phyloP scores from a whole-genome alignment of 1,140 invertebrate species.

The Orius laevigatus region DNA sequence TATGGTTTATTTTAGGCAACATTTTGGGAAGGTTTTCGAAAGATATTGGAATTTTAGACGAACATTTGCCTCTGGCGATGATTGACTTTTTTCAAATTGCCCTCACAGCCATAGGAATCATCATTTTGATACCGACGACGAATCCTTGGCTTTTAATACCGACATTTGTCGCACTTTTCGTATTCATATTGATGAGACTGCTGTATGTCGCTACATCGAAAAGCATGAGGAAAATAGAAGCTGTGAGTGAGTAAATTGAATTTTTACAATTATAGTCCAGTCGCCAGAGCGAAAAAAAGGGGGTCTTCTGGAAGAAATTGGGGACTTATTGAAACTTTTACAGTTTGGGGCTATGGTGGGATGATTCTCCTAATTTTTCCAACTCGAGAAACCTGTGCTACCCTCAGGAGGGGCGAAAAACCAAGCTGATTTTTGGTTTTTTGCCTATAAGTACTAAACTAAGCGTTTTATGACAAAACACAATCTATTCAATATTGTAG shows the following conservation, averaged over 20 bases:
- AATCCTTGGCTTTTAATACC: slow-evolving; percentile 45
- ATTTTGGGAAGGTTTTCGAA: slow-evolving; percentile 62
- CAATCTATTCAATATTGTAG: no score
- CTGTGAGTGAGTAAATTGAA: slow-evolving; percentile 34
- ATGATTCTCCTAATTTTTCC: no score
- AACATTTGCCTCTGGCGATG: slow-evolving; percentile 57
- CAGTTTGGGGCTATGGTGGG: no score
- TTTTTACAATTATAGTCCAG: no score
- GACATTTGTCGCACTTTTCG: slow-evolving; percentile 34
- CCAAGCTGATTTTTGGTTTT: no score
- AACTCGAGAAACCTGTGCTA: no score
- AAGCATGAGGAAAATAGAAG: slow-evolving; percentile 55
- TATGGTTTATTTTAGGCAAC: slow-evolving; percentile 31
- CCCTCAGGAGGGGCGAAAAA: no score
- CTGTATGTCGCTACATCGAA: slow-evolving; percentile 50
- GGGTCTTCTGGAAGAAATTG: no score
- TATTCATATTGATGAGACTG: slow-evolving; percentile 38
- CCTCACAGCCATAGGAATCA: slow-evolving; percentile 43
- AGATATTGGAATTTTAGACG: slow-evolving; percentile 66
- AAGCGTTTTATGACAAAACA: no score
- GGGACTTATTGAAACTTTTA: no score
- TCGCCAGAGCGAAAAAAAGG: no score
- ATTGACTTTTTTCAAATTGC: slow-evolving; percentile 48
- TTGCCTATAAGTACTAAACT: no score
- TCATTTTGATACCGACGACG: slow-evolving; percentile 39